Conservation (phyloP, 2,797 vertebrate genomes). For the Malurus splendens region DNA sequence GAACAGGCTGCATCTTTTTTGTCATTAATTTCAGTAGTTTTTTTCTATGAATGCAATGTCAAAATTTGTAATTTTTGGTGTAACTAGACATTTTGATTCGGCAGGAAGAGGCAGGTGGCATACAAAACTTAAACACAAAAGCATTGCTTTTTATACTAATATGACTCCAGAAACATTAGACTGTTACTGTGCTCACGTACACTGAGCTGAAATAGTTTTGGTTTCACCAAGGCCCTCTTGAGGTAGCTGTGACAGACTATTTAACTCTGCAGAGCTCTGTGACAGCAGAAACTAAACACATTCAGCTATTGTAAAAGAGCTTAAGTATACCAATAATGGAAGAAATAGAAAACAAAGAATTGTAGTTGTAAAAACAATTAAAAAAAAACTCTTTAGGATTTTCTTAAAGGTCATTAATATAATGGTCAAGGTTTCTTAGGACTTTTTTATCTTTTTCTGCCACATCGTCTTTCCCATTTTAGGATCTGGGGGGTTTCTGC, state of each 20-base stretch:
- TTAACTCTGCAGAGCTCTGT: constrained; percentile 4
- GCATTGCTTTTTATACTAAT: background rate
- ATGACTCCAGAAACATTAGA: background rate
- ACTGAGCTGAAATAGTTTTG: background rate
- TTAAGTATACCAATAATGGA: background rate
- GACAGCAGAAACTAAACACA: constrained; percentile 21
- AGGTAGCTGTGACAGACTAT: constrained; percentile 19
- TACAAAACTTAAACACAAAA: background rate
- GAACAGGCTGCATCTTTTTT: background rate
- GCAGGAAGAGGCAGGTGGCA: background rate
- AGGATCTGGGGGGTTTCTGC: accelerated
- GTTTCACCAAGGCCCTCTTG: constrained; percentile 11
- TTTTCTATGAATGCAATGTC: background rate
- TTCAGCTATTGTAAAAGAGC: constrained; percentile 3
- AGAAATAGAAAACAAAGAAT: constrained; percentile 4
- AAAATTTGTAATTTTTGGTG: background rate
- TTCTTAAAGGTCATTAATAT: background rate
- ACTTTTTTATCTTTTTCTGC: background rate
- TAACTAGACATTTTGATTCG: background rate
- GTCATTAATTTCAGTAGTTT: background rate
- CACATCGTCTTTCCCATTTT: background rate
- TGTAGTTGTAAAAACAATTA: background rate
- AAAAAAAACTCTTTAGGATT: background rate
- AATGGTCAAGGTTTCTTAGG: background rate
- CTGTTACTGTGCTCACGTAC: background rate